phyloP scores from a whole-genome alignment of 1,140 invertebrate genomes.

The Agrilus planipennis region DNA sequence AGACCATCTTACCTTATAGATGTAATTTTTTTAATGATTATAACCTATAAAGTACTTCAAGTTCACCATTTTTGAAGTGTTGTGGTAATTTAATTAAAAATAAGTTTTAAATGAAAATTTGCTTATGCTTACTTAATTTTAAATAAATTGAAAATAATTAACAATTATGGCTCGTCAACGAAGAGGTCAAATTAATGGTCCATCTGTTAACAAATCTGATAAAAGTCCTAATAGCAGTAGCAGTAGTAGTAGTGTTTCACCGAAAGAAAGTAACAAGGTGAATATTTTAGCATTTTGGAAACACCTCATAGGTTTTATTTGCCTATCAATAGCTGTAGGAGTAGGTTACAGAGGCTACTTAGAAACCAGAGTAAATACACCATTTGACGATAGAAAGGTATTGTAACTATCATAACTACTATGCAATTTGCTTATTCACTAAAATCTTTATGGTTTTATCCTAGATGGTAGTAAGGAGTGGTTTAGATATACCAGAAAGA shows the following conservation, averaged over 20 bases:
- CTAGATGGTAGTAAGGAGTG: conserved; percentile 53
- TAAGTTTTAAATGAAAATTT: too few relatives aligned
- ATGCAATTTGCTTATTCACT: background rate
- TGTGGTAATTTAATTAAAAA: too few relatives aligned
- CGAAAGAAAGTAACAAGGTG: conserved; percentile 23
- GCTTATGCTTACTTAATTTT: too few relatives aligned
- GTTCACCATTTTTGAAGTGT: too few relatives aligned
- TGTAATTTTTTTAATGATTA: too few relatives aligned
- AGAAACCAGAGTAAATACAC: conserved; percentile 80
- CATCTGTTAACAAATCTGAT: conserved; percentile 16
- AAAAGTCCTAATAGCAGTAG: conserved; percentile 31
- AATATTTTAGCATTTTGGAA: conserved; percentile 39
- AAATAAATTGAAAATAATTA: too few relatives aligned
- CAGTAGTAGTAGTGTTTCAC: conserved; percentile 32
- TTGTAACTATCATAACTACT: background rate
- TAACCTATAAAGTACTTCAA: too few relatives aligned
- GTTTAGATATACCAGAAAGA: conserved; percentile 59
- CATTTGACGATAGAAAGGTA: conserved; percentile 64
- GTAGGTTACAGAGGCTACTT: conserved; percentile 71
- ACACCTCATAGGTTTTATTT: conserved; percentile 36
- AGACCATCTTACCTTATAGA: too few relatives aligned
- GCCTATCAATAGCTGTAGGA: conserved; percentile 52
- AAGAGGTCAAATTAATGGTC: conserved; percentile 2
- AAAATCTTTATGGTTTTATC: background rate
- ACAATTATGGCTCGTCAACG: conserved; percentile 13